Base-by-base conservation (phyloP, 2,113 vertebrate genomes). In the Megaleporinus macrocephalus region DNA sequence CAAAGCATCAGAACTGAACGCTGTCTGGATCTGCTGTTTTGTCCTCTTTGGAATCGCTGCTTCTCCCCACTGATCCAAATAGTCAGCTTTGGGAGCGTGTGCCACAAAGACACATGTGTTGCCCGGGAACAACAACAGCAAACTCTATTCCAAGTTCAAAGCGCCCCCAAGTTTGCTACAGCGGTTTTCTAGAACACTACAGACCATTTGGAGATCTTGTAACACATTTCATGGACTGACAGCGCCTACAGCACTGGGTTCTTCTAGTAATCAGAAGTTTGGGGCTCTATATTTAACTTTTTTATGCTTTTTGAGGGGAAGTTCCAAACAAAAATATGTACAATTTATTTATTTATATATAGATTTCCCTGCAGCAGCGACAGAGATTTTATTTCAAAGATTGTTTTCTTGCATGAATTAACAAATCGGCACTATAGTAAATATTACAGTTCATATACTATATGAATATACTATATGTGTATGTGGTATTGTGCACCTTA, bases 21-120 rank as follows among this genome's bases (percentile, higher is more conserved):
- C 90, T 92, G 86, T 88, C 85, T 86, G 89, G 89, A 91, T 92
- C 89, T 93, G 87, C 87, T 91, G 87, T 93, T 92, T 88, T 90
- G 90, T 90, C 91, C 92, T 92, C 90, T 86, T 91, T 87, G 91
- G 89, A 89, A 93, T 89, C 89, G 90, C 86, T 89, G 85, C 90
- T 88, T 91, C 89, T 90, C 89, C 90, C 87, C 85, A 89, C 89
- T 89, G 91, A 93, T 92, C 87, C 88, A 91, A 91, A 91, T 83
- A 91, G 90, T 92, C 91, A 91, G 86, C 89, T 91, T 89, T 90
- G 89, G 88, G 90, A 91, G 90, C 84, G 80, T 78, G 83, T 91
- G 91, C 88, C 87, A 87, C 89, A 90, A 86, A 88, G 81, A 88
- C 84, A 53, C 86, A 84, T 87, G 90, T 88, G 90, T 91, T 92